phyloP scores from a whole-genome alignment of 2,888 invertebrate genomes.

The Agrochola litura region DNA sequence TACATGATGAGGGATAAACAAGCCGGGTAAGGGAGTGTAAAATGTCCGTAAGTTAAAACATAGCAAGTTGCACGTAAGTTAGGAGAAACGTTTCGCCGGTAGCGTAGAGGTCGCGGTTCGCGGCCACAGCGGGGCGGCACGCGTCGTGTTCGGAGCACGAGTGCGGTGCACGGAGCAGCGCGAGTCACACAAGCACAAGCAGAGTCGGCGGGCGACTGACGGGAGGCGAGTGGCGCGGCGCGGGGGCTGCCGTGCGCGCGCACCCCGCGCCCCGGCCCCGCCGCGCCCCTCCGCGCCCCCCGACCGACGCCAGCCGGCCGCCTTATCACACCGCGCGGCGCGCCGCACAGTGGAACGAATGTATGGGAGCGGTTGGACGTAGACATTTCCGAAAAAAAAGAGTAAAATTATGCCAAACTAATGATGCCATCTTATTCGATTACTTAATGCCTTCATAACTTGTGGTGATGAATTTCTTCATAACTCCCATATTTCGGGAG shows the following conservation, averaged over 20 bases:
- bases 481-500: no score
- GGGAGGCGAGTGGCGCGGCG: slow-evolving; percentile 85
- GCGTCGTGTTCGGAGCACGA: slow-evolving; percentile 90
- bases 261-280: slow-evolving; percentile 79
- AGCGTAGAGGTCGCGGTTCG: slow-evolving; percentile 91
- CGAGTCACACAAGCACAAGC: slow-evolving; percentile 91
- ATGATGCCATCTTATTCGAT: no score
- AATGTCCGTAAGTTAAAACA: slow-evolving; percentile 89
- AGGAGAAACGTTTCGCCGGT: slow-evolving; percentile 89
- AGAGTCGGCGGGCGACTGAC: slow-evolving; percentile 91
- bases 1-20: slow-evolving; percentile 90
- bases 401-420: no score
- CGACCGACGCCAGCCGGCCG: slow-evolving; percentile 86
- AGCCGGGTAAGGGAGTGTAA: slow-evolving; percentile 89
- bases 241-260: slow-evolving; percentile 88
- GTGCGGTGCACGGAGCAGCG: slow-evolving; percentile 90
- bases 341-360: no score
- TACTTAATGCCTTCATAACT: no score
- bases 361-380: no score
- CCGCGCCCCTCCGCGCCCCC: slow-evolving; percentile 76
- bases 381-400: no score
- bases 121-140: slow-evolving; percentile 90
- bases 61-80: slow-evolving; percentile 89
- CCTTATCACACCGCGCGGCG: slow-evolving; percentile 89
- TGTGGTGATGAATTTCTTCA: no score